Percentiles rank a stretch among this genome's conserved stretches.
These are phyloP conservation scores for Marcusenius ussheri DNA, from an alignment of 2,113 vertebrate genomes.

Conservation along the genomic window DNA sequence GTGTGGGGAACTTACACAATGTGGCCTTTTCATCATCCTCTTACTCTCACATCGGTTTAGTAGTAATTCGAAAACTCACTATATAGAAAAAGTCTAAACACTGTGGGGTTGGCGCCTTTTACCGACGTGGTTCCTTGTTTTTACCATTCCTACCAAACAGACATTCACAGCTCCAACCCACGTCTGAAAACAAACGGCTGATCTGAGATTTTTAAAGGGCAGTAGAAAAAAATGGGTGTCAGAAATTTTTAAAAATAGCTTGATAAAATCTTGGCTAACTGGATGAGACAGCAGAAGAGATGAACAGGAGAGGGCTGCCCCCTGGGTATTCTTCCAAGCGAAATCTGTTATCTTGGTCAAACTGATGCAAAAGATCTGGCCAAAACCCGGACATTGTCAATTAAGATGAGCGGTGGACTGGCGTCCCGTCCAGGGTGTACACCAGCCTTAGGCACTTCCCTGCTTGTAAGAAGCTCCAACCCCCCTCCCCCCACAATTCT, in stretches of 20 bases:
- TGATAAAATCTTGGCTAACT: background rate
- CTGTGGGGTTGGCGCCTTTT: background rate
- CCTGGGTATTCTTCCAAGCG: background rate
- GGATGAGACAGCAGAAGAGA: background rate
- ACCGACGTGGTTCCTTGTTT: background rate
- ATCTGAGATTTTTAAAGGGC: background rate
- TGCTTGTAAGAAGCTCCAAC: too few relatives aligned
- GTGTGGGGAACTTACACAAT: background rate
- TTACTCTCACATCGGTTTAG: background rate
- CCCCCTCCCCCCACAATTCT: too few relatives aligned
- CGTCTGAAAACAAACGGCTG: background rate
- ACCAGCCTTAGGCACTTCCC: background rate
- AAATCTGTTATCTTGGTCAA: background rate
- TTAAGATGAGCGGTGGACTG: background rate
- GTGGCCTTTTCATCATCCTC: background rate
- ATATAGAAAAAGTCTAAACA: background rate
- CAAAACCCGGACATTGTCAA: background rate
- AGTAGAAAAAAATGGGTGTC: background rate
- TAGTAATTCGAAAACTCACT: background rate
- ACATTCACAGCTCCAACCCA: background rate
- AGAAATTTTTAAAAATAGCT: background rate
- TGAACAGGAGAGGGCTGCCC: background rate
- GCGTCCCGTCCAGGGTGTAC: background rate
- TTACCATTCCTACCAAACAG: background rate
- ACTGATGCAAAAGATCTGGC: background rate